These are phyloP conservation scores for Mythimna impura DNA, from an alignment of 2,888 invertebrate genomes.

Conservation along the genomic window DNA sequence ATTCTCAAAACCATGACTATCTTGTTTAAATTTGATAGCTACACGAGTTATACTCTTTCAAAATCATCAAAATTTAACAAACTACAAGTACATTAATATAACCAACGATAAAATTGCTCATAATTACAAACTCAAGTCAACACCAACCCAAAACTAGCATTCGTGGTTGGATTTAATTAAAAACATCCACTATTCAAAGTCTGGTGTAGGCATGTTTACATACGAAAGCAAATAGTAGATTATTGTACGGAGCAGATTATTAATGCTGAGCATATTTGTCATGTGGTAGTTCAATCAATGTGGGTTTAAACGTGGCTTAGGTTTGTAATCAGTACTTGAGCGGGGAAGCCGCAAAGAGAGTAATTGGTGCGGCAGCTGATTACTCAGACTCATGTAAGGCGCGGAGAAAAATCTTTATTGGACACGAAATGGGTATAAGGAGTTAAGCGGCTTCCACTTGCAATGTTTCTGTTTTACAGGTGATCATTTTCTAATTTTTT, in stretches of 20 bases:
- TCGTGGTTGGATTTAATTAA: conserved; percentile 51
- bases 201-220: conserved; percentile 41
- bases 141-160: conserved; percentile 40
- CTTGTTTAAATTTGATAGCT: neutral
- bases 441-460: conserved; percentile 12
- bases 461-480: neutral
- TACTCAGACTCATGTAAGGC: conserved; percentile 27
- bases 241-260: conserved; percentile 55
- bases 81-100: neutral
- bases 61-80: neutral
- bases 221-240: conserved; percentile 56
- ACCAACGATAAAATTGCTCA: conserved; percentile 19
- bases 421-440: conserved; percentile 7
- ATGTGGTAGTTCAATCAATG: conserved; percentile 63
- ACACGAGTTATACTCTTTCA: neutral
- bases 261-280: conserved; percentile 61
- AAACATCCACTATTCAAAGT: conserved; percentile 49
- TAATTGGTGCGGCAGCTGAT: conserved; percentile 42
- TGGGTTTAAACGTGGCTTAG: conserved; percentile 58
- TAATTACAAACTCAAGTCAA: conserved; percentile 31
- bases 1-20: too few relatives aligned
- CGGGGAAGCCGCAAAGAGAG: conserved; percentile 13
- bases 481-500: neutral
- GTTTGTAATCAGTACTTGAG: conserved; percentile 56
- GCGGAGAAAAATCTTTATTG: conserved; percentile 43